phyloP scores from a whole-genome alignment of 2,888 invertebrate species.

The Achlya flavicornis region DNA sequence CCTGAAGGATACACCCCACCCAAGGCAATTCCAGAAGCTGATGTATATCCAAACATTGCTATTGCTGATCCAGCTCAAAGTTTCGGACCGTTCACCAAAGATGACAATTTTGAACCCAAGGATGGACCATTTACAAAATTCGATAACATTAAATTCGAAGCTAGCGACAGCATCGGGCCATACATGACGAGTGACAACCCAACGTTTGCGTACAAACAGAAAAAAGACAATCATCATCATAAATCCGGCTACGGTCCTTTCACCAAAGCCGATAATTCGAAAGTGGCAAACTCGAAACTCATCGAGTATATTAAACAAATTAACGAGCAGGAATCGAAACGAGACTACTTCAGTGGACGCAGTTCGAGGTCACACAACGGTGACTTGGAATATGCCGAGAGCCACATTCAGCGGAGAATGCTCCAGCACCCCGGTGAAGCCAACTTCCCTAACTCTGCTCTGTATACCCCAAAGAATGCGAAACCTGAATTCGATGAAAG shows the following conservation, averaged over 20 bases:
- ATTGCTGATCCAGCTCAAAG: slow-evolving; percentile 63
- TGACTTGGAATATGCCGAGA: slow-evolving; percentile 75
- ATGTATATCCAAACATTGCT: slow-evolving; percentile 77
- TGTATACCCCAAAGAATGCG: slow-evolving; percentile 86
- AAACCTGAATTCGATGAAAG: slow-evolving; percentile 87
- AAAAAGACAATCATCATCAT: slow-evolving; percentile 71
- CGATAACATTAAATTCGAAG: slow-evolving; percentile 80
- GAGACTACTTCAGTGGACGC: slow-evolving; percentile 84
- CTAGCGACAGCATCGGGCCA: slow-evolving; percentile 63
- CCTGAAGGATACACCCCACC: slow-evolving; percentile 87
- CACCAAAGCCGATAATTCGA: slow-evolving; percentile 85
- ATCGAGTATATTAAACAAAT: slow-evolving; percentile 87
- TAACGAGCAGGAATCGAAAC: slow-evolving; percentile 85
- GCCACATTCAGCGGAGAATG: slow-evolving; percentile 88
- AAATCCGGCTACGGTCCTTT: slow-evolving; percentile 85
- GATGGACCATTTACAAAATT: slow-evolving; percentile 85
- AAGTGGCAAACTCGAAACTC: slow-evolving; percentile 83
- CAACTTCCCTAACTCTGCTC: slow-evolving; percentile 86
- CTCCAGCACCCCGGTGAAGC: slow-evolving; percentile 86
- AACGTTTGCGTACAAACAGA: slow-evolving; percentile 65
- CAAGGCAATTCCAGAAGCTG: slow-evolving; percentile 84
- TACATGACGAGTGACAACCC: slow-evolving; percentile 68
- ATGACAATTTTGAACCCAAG: slow-evolving; percentile 83
- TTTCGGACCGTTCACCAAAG: slow-evolving; percentile 85
- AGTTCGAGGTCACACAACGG: slow-evolving; percentile 77